Conservation (phyloP, 2,797 vertebrate genomes). For the Antrozous pallidus region DNA sequence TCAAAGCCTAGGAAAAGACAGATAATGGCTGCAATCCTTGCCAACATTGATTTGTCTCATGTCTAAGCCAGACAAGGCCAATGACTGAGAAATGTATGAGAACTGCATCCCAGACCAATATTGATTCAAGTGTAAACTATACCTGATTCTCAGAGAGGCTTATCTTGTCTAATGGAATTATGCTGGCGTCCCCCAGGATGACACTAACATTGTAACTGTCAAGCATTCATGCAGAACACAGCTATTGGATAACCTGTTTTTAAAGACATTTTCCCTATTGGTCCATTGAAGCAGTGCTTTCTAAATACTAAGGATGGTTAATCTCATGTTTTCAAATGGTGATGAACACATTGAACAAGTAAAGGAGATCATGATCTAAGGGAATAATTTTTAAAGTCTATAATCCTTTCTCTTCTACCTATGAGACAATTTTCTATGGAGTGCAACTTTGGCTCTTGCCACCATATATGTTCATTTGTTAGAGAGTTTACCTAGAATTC, state of each 20-base stretch:
- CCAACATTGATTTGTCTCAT: slow-evolving; percentile 45
- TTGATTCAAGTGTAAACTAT: slow-evolving; percentile 4
- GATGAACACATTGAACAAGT: too few relatives aligned
- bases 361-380: neutral
- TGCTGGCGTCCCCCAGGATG: neutral
- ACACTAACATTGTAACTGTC: neutral
- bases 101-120: slow-evolving; percentile 15
- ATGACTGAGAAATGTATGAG: neutral
- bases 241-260: neutral
- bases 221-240: neutral
- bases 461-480: neutral
- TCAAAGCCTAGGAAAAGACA: slow-evolving; percentile 44
- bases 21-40: slow-evolving; percentile 28
- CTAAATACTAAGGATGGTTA: slow-evolving; percentile 16
- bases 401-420: neutral
- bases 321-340: neutral
- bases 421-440: neutral
- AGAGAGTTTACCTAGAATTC: neutral
- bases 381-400: neutral
- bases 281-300: neutral
- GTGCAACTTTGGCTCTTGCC: neutral
- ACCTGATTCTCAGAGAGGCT: slow-evolving; percentile 1
- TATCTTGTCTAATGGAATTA: slow-evolving; percentile 32
- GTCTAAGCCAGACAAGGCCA: slow-evolving; percentile 31
- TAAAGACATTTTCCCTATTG: neutral